Evolutionary conservation across 53 echinoderm and acorn worm species (phyloP), one percentile per base, ranked within the genome.

Genomic region (Patiria pectinifera): DNA sequence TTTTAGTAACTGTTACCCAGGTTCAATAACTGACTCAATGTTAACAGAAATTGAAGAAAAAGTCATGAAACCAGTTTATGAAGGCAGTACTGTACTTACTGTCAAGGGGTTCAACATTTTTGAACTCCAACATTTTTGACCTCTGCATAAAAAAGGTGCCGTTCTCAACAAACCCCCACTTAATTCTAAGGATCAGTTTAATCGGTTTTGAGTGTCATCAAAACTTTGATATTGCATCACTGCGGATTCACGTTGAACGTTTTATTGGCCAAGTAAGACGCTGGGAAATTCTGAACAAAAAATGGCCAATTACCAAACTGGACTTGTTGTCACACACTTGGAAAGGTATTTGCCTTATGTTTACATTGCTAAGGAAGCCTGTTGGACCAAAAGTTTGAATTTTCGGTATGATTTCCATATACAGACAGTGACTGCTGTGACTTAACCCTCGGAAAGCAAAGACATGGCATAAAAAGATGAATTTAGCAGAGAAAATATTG

Each of bases 301-400:
- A 83, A 83, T 83, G 83, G 83, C 83, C 83, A 83, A 83, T 83
- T 13, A 83, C 13, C 60, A 19, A 83, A 19, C 35, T 83, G 21
- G 83, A 83, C 60, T 83, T 83, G 35, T 23, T 83, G 6, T 83
- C 83, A 59, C 60, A 59, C 83, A 59, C 59, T 60, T 83, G 83
- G 83, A 6, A 48, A 83, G 83, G 59, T 59, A 83, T 83, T 9
- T 83, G 83, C 83, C 60, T 83, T 13, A 83, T 83, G 35, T 83
- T 83, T 59, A 22, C 49, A 7, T n/a, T 83, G 4, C 61, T 83
- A 3, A 83, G 83, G 21, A 83, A 83, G 13, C 83, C 83, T 59
- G 59, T 83, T 83, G 53, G 83, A 7, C 83, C 61, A 59, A 83
- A 83, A 83, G 83, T 26, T 3, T 83, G 21, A 83, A 66, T 11